Evolutionary conservation across 2,888 invertebrate species (phyloP), one percentile per base, ranked within the genome.

Genomic region (Limnephilus lunatus): DNA sequence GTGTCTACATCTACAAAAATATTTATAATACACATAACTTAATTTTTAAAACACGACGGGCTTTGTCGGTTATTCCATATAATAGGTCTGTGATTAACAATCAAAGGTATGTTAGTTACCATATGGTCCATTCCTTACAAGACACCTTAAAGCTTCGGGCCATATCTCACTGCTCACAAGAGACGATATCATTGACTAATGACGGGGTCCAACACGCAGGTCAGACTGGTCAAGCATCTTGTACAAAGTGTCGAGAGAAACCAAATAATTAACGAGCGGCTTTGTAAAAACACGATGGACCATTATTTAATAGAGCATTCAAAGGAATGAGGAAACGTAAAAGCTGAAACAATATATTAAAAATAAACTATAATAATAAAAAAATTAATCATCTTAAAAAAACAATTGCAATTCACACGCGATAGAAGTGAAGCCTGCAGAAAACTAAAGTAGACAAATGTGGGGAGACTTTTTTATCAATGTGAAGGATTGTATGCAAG

Each of bases 51-150:
- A 68, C 68, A 68, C 68, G 68, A n/a, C 25, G 25, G 25, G 68
- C 25, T 68, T 25, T 25, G 68, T 68, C 9, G 7, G 25, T 68
- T n/a, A 25, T 25, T 25, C n/a, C 19, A 25, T 7, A 68, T 68
- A 68, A 68, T n/a, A 68, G 68, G n/a, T n/a, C 25, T 68, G 68
- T 25, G 35, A 83, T 83, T 35, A 83, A 83, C 83, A 83, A 39
- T 35, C 31, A 83, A 83, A 32, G 83, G 35, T 25, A 39, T 68
- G 68, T 68, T 68, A n/a, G 68, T 68, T 68, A 68, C 68, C 68
- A 68, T 68, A 68, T 68, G 68, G 68, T 68, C 25, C 68, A 68
- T 68, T 68, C 25, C 82, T 32, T 82, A 32, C 31, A 82, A 31
- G 31, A 82, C 31, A 7, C 68, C 68, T 68, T 68, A 7, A 11